These are phyloP conservation scores for Macropus fuliginosus DNA, from an alignment of 2,797 vertebrate genomes.

Conservation along the genomic window DNA sequence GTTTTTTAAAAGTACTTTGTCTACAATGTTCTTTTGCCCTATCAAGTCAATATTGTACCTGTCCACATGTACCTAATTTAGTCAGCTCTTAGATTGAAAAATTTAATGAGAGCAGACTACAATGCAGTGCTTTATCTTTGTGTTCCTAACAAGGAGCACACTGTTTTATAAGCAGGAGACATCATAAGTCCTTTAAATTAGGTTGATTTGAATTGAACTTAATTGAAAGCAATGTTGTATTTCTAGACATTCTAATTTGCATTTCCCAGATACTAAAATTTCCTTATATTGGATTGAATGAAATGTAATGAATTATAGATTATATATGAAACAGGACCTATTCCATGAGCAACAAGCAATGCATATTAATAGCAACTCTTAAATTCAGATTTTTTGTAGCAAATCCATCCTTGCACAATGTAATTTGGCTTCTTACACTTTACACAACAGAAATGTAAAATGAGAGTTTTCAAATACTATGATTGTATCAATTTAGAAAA, in stretches of 20 bases:
- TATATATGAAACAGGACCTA: conserved; percentile 42
- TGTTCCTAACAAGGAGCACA: neutral
- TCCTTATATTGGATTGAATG: conserved; percentile 52
- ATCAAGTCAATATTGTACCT: neutral
- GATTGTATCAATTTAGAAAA: neutral
- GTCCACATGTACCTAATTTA: neutral
- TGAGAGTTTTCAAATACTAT: neutral
- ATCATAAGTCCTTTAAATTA: conserved; percentile 57
- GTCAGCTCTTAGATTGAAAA: neutral
- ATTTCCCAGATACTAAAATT: conserved; percentile 42
- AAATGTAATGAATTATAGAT: conserved; percentile 61
- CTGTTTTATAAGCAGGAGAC: neutral
- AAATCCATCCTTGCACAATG: neutral
- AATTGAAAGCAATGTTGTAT: conserved; percentile 50
- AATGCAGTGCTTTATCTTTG: neutral
- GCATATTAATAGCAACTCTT: conserved; percentile 20
- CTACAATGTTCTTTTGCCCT: neutral
- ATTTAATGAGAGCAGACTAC: neutral
- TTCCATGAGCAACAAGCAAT: conserved; percentile 33
- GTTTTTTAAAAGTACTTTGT: neutral
- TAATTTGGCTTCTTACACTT: conserved; percentile 13
- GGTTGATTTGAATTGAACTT: conserved; percentile 21
- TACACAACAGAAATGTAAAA: conserved; percentile 4
- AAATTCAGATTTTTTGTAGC: conserved; percentile 12
- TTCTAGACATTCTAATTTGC: neutral